phyloP scores from a whole-genome alignment of 2,113 vertebrate species.

The Dermatemys mawii region DNA sequence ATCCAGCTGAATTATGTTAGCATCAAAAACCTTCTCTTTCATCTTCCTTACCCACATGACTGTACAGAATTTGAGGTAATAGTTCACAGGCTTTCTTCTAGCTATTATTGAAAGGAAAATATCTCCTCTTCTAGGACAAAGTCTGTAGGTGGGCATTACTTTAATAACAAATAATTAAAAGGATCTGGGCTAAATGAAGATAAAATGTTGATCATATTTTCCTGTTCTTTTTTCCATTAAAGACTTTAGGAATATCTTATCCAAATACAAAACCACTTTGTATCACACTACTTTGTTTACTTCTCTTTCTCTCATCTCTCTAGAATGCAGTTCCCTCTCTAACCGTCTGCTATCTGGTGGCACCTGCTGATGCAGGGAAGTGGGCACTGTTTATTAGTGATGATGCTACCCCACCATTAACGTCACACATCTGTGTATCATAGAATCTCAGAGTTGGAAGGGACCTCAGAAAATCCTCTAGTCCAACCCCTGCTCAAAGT shows the following conservation, averaged over 20 bases:
- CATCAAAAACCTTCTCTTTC: neutral
- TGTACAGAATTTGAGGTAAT: neutral
- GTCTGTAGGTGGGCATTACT: neutral
- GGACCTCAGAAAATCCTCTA: too few relatives aligned
- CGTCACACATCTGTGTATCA: neutral
- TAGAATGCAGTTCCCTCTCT: neutral
- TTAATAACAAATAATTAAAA: neutral
- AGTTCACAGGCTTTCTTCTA: neutral
- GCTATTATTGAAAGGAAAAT: neutral
- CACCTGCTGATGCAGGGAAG: neutral
- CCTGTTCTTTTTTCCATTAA: neutral
- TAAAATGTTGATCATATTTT: neutral
- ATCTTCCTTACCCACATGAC: neutral
- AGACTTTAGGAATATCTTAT: neutral
- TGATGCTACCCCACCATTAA: neutral
- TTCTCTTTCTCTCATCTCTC: neutral
- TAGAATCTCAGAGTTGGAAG: too few relatives aligned
- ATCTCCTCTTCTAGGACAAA: neutral
- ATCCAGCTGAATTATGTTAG: neutral
- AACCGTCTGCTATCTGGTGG: neutral
- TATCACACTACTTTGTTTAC: neutral
- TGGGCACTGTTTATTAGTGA: neutral
- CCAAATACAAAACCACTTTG: neutral
- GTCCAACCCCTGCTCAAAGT: too few relatives aligned
- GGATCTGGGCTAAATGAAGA: neutral